phyloP scores from a whole-genome alignment of 2,888 invertebrate species.

The Netelia inedita region DNA sequence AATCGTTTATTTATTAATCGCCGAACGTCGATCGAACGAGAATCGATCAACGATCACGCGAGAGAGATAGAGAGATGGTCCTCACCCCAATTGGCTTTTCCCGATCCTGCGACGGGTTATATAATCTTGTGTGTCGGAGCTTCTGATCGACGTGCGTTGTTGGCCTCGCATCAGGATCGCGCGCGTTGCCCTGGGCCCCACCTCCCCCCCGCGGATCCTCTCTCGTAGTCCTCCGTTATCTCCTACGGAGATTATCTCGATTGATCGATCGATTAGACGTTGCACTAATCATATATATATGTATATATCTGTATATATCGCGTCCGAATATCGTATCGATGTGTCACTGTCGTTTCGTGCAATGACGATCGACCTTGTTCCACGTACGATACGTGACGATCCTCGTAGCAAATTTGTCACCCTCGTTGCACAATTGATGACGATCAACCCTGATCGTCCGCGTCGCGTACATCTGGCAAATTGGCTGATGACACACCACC shows the following conservation, averaged over 20 bases:
- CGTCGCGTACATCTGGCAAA: slow-evolving; percentile 70
- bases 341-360: slow-evolving; percentile 42
- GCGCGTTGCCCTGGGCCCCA: slow-evolving; percentile 1
- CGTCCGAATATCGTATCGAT: background rate
- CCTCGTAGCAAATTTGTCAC: slow-evolving; percentile 56
- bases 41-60: slow-evolving; percentile 11
- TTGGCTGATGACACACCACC: slow-evolving; percentile 25
- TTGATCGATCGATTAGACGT: slow-evolving; percentile 28
- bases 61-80: background rate
- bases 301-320: background rate
- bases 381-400: slow-evolving; percentile 56
- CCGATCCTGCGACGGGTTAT: slow-evolving; percentile 64
- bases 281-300: background rate
- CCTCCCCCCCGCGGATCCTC: background rate
- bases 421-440: slow-evolving; percentile 64
- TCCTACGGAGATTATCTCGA: slow-evolving; percentile 14
- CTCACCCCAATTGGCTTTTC: slow-evolving; percentile 72
- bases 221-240: background rate
- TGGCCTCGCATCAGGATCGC: slow-evolving; percentile 41
- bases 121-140: slow-evolving; percentile 45
- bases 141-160: slow-evolving; percentile 50
- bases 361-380: slow-evolving; percentile 44
- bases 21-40: background rate
- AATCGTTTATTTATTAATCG: background rate
- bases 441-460: slow-evolving; percentile 64